Evolutionary conservation across 2,888 invertebrate species (phyloP), one percentile per base, ranked within the genome.

Genomic region (Mythimna loreyi): DNA sequence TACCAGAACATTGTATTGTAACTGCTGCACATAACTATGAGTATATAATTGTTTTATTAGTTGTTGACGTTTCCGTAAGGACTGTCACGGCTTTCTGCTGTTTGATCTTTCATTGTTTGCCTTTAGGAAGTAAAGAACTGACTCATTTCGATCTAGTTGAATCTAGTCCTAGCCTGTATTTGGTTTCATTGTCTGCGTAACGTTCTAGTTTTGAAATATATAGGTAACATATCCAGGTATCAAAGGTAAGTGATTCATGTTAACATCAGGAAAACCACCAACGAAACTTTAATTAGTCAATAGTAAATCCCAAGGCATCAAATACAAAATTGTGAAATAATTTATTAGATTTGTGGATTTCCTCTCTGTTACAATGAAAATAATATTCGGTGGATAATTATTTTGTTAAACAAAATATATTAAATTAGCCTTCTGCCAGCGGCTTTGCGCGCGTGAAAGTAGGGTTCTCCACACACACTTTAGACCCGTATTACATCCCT

Each of bases 31-130:
- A 61, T 64, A 74, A 45, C 50, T 40, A 36, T 8, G 57, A 43
- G 49, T 47, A 47, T 79, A 40, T 65, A 50, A 75, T 64, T 82
- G 68, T 71, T 73, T 50, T 68, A 61, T 64, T 64, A 53, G 23
- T 33, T 55, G 57, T 62, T 74, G 50, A 78, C 30, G 45, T 74
- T 78, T 77, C 79, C 79, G 68, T 61, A 28, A 55, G 57, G 70
- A 67, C 62, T 61, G 66, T 52, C 58, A 53, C 23, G 40, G 49
- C 28, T 62, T 62, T 73, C 59, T 66, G 40, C 40, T 9, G 19
- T 9, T 50, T 60, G 47, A 60, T 71, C 58, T 63, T 62, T 61
- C 33, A 57, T 72, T 59, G 45, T 49, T 64, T 53, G 21, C 30
- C 30, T 52, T 67, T 25, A 45, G 36, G 28, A 52, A 45, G 45